Evolutionary conservation across 2,888 invertebrate genomes (phyloP).

Genomic region (Sinotaia quadrata): DNA sequence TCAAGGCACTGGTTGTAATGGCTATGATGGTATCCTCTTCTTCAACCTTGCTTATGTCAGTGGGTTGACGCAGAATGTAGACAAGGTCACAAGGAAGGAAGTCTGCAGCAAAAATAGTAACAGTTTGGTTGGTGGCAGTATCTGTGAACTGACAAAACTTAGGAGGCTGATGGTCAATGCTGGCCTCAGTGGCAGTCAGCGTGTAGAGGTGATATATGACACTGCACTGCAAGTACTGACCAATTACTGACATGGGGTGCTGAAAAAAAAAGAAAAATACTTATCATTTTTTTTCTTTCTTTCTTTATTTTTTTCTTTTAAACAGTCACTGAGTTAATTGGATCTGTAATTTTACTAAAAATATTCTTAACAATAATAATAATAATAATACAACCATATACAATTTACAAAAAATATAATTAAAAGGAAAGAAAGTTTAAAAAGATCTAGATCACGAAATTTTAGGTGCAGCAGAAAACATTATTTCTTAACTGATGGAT

Average conservation of each 20-base stretch:
- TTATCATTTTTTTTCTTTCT: not conserved
- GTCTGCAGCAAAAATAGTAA: slow-evolving; percentile 58
- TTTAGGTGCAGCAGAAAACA: too few species aligned
- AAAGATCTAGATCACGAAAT: too few species aligned
- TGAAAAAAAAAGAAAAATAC: not conserved
- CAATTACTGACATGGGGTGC: slow-evolving; percentile 43
- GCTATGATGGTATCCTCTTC: slow-evolving; percentile 21
- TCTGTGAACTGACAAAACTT: slow-evolving; percentile 49
- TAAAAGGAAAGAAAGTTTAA: too few species aligned
- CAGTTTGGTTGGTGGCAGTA: slow-evolving; percentile 40
- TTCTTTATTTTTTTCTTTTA: too few species aligned
- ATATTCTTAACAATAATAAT: too few species aligned
- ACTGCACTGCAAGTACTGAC: slow-evolving; percentile 42
- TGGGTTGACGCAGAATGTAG: slow-evolving; percentile 54
- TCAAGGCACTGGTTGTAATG: not conserved
- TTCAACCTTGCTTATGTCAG: slow-evolving; percentile 45
- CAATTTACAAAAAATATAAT: too few species aligned
- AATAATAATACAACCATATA: too few species aligned
- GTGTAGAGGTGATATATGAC: slow-evolving; percentile 39
- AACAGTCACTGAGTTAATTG: too few species aligned
- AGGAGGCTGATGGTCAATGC: slow-evolving; percentile 9
- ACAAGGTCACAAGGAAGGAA: slow-evolving; percentile 50
- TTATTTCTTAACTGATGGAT: too few species aligned
- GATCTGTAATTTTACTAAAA: too few species aligned
- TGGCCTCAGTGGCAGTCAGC: slow-evolving; percentile 19